Conservation (phyloP, 2,113 vertebrate genomes). For the Miniopterus natalensis region DNA sequence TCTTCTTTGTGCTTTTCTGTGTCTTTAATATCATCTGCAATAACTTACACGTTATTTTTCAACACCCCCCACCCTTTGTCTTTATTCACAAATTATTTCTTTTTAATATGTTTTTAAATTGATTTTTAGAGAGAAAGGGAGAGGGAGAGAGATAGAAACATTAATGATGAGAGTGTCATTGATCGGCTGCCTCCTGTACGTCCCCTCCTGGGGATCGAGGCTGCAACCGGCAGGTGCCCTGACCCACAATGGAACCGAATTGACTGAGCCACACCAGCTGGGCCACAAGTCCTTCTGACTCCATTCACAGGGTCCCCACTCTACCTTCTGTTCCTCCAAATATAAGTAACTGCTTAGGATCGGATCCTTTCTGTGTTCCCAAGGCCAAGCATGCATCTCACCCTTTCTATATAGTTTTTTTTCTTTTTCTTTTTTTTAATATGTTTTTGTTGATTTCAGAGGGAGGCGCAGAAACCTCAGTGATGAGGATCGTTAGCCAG, state of each 20-base stretch:
- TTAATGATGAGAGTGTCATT: too few relatives aligned
- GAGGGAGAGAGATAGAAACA: too few relatives aligned
- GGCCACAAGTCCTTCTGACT: neutral
- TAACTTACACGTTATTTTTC: neutral
- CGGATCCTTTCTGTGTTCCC: neutral
- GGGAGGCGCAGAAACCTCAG: too few relatives aligned
- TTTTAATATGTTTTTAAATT: too few relatives aligned
- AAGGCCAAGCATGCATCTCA: neutral
- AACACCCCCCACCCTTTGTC: neutral
- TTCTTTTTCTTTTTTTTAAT: neutral
- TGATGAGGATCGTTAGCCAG: too few relatives aligned
- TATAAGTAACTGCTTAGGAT: neutral
- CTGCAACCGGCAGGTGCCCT: too few relatives aligned
- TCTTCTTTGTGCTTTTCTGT: neutral
- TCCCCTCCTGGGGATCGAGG: too few relatives aligned
- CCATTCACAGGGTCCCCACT: accelerated
- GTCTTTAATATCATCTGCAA: neutral
- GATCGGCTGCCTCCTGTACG: too few relatives aligned
- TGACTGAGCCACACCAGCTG: too few relatives aligned
- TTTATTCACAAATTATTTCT: neutral
- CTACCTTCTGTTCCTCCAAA: neutral
- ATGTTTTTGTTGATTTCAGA: too few relatives aligned
- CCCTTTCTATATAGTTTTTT: neutral
- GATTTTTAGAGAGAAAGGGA: too few relatives aligned
- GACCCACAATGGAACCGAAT: too few relatives aligned